Conservation (phyloP, 1,140 invertebrate species). For the Arion vulgaris region DNA sequence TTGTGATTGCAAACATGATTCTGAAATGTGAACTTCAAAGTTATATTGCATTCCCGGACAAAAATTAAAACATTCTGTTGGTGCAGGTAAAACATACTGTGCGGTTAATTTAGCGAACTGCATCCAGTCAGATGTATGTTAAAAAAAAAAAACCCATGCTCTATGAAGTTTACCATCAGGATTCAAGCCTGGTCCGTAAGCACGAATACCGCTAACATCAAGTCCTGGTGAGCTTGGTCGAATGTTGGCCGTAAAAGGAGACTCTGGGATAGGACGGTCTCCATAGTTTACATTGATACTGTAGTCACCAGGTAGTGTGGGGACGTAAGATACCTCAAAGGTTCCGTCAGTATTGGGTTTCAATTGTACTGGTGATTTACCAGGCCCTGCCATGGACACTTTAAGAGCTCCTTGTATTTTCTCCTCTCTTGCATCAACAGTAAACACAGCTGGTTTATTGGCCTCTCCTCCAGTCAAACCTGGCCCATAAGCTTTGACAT, state of each 20-base stretch:
- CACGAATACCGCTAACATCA: constrained; percentile 70
- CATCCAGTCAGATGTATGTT: background rate
- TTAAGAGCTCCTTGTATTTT: constrained; percentile 80
- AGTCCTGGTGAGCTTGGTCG: constrained; percentile 78
- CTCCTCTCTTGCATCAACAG: constrained; percentile 70
- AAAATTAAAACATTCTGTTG: background rate
- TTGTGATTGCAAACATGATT: too few relatives aligned
- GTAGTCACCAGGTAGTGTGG: constrained; percentile 86
- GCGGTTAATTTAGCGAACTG: background rate
- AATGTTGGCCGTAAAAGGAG: constrained; percentile 93
- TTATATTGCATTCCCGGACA: too few relatives aligned
- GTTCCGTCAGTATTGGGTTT: constrained; percentile 89
- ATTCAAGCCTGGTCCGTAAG: constrained; percentile 84
- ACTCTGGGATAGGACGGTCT: constrained; percentile 96
- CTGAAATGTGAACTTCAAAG: too few relatives aligned
- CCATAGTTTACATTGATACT: constrained; percentile 93
- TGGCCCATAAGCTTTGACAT: constrained; percentile 81
- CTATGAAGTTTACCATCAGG: constrained; percentile 75
- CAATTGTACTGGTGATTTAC: constrained; percentile 86
- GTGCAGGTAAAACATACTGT: background rate
- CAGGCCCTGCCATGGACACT: constrained; percentile 87
- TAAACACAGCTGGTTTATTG: constrained; percentile 82
- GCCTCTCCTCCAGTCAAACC: constrained; percentile 81
- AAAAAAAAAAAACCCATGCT: background rate
- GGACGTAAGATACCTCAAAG: constrained; percentile 86